Base-by-base conservation (phyloP, 2,888 invertebrate genomes). In the Antheraea assamensis region DNA sequence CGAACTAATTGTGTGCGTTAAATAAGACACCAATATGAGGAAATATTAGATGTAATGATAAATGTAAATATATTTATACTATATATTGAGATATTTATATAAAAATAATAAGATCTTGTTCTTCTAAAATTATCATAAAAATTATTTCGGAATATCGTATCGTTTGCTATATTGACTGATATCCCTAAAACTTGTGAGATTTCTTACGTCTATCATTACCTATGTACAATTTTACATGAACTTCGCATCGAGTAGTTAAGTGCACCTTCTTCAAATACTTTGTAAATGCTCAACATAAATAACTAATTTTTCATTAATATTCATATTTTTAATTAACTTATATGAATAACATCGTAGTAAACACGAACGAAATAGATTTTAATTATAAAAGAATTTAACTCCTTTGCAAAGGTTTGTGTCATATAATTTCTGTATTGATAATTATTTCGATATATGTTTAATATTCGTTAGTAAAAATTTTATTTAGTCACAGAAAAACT, bases 61-160 rank as follows among this genome's bases (percentile, higher is more conserved):
- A 70, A 72, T 94, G 94, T 94, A 94, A 92, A 94, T 94, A 94
- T 94, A 94, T 94, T 94, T 94, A 94, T 93, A 92, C 87, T 90
- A 89, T 92, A 89, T 92, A 93, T 90, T 92, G 92, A 94, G 90
- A 94, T 94, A 94, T 94, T 93, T 93, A 93, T 94, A 92, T 93
- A 64, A 92, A 92, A 91, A 93, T 91, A 93, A 91, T 92, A 93
- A 90, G 90, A 90, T 93, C 92, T 93, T 92, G 92, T 92, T 93
- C 93, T 93, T 93, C 91, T 92, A 90, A 92, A 90, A 87, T 89
- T 90, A 90, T 90, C 87, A 87, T 92, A 84, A 86, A 86, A 82
- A 84, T 88, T 87, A 87, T 92, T 92, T 92, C 87, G 84, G 86
- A 83, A 88, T 86, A 88, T 86, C 82, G 81, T 90, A 88, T 88